Evolutionary conservation across 2,888 invertebrate species (phyloP).

Genomic region (Eupithecia vulgata): DNA sequence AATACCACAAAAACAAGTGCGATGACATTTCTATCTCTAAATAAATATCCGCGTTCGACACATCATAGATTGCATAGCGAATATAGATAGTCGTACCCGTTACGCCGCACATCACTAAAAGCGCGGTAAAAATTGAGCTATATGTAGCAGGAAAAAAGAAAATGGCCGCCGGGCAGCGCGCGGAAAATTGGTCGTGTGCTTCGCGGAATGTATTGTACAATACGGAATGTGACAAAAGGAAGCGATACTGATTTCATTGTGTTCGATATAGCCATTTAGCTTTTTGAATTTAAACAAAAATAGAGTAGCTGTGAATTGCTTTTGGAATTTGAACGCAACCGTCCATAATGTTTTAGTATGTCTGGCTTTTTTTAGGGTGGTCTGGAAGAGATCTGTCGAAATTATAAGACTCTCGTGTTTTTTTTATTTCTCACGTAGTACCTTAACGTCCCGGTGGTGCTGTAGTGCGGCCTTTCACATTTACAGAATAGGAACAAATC

Average conservation of each 20-base stretch:
- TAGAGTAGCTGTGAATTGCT: not conserved
- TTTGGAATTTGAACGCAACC: not conserved
- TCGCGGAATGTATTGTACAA: constrained; percentile 19
- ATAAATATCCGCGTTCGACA: constrained; percentile 12
- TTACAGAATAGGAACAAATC: too few species aligned
- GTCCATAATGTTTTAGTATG: not conserved
- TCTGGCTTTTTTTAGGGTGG: not conserved
- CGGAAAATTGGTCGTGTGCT: constrained; percentile 35
- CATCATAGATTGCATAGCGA: not conserved
- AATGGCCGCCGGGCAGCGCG: constrained; percentile 28
- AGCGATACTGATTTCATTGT: constrained; percentile 17
- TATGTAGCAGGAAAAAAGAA: constrained; percentile 29
- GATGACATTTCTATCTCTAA: not conserved
- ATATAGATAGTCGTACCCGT: constrained; percentile 13
- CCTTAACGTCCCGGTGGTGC: too few species aligned
- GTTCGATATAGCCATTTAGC: constrained; percentile 8
- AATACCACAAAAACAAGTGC: not conserved
- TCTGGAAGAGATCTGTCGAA: not conserved
- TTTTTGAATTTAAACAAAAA: not conserved
- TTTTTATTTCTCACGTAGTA: too few species aligned
- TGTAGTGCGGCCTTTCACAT: too few species aligned
- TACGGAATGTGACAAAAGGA: constrained; percentile 24
- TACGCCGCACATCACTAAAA: constrained; percentile 23
- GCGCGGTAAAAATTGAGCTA: constrained; percentile 27
- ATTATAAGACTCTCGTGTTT: too few species aligned